Evolutionary conservation across 2,888 invertebrate species (phyloP).

Genomic region (Tholera decimalis): DNA sequence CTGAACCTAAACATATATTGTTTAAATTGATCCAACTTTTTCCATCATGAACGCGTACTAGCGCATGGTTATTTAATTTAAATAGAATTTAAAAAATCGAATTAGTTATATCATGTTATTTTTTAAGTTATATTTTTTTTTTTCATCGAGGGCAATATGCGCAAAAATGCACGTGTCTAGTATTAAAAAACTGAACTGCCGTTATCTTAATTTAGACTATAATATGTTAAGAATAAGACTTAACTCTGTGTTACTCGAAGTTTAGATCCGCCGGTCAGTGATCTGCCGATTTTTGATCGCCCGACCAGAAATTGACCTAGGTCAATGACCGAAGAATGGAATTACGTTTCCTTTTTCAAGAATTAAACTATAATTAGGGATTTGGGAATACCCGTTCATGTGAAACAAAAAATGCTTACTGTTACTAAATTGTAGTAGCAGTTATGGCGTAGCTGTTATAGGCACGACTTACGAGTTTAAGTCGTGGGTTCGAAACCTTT

Average conservation of each 20-base stretch:
- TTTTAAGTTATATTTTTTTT: neutral
- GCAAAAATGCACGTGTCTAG: constrained; percentile 4
- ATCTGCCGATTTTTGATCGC: neutral
- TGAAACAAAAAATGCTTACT: neutral
- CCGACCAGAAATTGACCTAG: neutral
- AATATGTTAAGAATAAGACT: neutral
- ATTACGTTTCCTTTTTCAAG: neutral
- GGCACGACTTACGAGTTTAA: too few species aligned
- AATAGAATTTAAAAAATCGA: too few species aligned
- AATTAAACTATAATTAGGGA: neutral
- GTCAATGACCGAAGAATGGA: constrained; percentile 9
- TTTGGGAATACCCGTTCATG: neutral
- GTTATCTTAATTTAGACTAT: neutral
- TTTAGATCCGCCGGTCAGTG: neutral
- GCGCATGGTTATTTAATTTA: too few species aligned
- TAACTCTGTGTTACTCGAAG: neutral
- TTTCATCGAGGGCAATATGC: neutral
- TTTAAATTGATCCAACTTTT: too few species aligned
- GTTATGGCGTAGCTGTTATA: too few species aligned
- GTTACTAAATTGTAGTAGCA: too few species aligned
- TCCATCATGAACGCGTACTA: too few species aligned
- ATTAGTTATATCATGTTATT: too few species aligned
- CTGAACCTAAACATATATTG: too few species aligned
- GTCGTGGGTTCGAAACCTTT: too few species aligned
- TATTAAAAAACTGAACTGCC: neutral